phyloP scores from a whole-genome alignment of 2,113 vertebrate genomes.

The Ameiurus melas region DNA sequence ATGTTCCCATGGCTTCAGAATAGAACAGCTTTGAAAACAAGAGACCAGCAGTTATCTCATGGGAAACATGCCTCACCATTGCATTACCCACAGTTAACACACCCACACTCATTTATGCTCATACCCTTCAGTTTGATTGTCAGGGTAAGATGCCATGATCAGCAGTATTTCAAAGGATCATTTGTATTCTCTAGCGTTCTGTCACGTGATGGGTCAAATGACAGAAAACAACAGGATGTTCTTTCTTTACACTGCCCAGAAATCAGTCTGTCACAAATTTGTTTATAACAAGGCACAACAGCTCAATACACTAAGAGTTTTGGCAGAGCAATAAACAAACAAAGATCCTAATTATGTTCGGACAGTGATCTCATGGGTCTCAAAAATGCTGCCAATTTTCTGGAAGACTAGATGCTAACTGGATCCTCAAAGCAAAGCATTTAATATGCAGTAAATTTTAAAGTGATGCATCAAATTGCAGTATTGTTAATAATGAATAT shows the following conservation, averaged over 20 bases:
- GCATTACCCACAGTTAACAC: not conserved
- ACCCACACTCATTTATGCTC: conserved; percentile 11
- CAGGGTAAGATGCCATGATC: not conserved
- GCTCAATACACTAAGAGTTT: not conserved
- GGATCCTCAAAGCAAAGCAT: not conserved
- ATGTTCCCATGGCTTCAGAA: conserved; percentile 64
- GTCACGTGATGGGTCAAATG: not conserved
- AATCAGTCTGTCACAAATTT: not conserved
- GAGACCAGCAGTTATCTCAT: conserved; percentile 61
- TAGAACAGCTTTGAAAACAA: conserved; percentile 64
- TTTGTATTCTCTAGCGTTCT: not conserved
- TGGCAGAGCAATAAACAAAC: conserved; percentile 10
- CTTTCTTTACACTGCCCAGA: not conserved
- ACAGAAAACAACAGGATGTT: conserved; percentile 22
- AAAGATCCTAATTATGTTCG: not conserved
- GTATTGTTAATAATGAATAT: conserved; percentile 1
- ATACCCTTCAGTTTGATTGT: conserved; percentile 35
- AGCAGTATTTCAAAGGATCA: no score
- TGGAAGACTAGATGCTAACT: not conserved
- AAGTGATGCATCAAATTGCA: not conserved
- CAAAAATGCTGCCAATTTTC: not conserved
- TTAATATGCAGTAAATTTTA: conserved; percentile 3
- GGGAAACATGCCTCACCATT: conserved; percentile 44
- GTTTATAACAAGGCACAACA: not conserved
- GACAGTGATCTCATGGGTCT: not conserved